A percentile compares a stretch with the other conserved stretches of the same genome.
These are phyloP conservation scores for Rhea pennata DNA, from an alignment of 2,113 vertebrate genomes.

Conservation along the genomic window DNA sequence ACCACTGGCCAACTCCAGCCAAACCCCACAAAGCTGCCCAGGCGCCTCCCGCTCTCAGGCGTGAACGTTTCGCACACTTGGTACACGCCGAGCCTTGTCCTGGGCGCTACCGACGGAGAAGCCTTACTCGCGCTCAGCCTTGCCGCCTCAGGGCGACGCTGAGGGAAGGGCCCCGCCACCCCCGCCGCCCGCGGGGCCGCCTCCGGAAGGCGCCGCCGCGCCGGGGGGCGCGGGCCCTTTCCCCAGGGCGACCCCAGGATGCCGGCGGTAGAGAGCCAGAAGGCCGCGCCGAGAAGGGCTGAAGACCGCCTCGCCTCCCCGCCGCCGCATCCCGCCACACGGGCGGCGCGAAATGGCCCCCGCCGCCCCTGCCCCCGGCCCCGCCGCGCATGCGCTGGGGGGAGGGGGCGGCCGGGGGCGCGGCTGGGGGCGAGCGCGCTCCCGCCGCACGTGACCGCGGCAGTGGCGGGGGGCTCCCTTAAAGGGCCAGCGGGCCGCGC, in stretches of 20 bases:
- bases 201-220: too few species aligned
- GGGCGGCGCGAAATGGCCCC: background rate
- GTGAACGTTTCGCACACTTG: rapidly evolving
- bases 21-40: rapidly evolving
- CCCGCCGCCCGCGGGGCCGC: too few species aligned
- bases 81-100: background rate
- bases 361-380: background rate
- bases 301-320: too few species aligned
- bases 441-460: background rate
- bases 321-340: too few species aligned
- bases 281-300: background rate
- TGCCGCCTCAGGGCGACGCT: too few species aligned
- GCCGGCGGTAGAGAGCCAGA: rapidly evolving
- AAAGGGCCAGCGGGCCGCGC: background rate
- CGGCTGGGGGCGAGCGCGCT: background rate
- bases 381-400: background rate
- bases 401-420: too few species aligned
- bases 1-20: background rate
- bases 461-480: background rate
- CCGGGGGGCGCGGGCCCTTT: background rate
- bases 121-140: rapidly evolving
- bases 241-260: background rate
- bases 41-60: rapidly evolving
- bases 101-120: background rate
- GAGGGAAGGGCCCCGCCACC: too few species aligned